Conservation (phyloP, 2,888 invertebrate genomes). For the Drosophila macrothrix region DNA sequence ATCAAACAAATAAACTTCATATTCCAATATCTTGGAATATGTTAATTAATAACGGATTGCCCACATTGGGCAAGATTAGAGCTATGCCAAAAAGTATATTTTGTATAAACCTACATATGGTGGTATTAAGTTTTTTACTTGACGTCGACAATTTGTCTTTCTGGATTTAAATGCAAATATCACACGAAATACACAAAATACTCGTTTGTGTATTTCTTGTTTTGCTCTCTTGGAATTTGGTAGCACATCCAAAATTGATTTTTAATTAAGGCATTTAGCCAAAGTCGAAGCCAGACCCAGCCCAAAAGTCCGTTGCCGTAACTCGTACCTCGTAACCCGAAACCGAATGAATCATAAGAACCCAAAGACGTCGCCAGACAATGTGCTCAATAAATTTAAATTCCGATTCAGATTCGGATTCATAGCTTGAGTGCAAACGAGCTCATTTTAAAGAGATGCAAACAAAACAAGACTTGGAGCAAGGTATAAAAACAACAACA, state of each 20-base stretch:
- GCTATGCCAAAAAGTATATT: constrained; percentile 15
- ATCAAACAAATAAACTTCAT: background rate
- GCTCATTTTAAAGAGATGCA: constrained; percentile 71
- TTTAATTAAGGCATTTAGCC: constrained; percentile 79
- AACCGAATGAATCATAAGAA: constrained; percentile 67
- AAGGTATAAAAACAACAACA: constrained; percentile 14
- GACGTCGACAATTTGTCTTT: constrained; percentile 21
- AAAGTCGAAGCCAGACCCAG: constrained; percentile 38
- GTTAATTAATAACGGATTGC: constrained; percentile 12
- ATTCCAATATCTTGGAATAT: constrained; percentile 3
- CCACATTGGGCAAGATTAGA: constrained; percentile 17
- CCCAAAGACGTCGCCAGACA: constrained; percentile 35
- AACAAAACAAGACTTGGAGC: constrained; percentile 26
- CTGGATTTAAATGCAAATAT: constrained; percentile 31
- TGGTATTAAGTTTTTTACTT: constrained; percentile 16
- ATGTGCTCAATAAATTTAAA: constrained; percentile 71
- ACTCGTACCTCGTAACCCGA: constrained; percentile 48
- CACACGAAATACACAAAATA: constrained; percentile 6
- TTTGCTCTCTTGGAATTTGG: constrained; percentile 61
- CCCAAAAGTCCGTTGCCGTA: constrained; percentile 45
- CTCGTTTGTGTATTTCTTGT: constrained; percentile 34
- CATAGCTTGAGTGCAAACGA: constrained; percentile 68
- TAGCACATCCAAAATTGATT: constrained; percentile 75
- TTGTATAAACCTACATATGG: background rate
- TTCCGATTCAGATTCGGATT: constrained; percentile 39